Evolutionary conservation across 2,113 vertebrate genomes (phyloP).

Genomic region (Labeo catla): DNA sequence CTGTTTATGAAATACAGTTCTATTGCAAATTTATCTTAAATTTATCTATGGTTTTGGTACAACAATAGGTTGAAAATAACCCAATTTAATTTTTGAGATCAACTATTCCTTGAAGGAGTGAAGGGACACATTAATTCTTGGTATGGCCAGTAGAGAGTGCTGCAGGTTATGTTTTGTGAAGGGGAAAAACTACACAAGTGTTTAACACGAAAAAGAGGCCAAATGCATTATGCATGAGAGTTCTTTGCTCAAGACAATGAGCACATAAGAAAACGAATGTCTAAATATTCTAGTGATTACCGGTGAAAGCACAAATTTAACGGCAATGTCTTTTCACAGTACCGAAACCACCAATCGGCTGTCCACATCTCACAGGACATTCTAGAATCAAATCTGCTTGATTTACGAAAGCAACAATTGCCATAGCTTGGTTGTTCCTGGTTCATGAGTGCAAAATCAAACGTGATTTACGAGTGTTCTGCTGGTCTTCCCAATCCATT

Average conservation of each 20-base stretch:
- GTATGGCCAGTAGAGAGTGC: constrained; percentile 23
- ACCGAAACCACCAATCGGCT: neutral
- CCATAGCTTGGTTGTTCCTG: constrained; percentile 38
- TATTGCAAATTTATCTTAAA: neutral
- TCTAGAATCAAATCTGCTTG: constrained; percentile 31
- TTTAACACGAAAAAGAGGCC: neutral
- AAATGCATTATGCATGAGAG: constrained; percentile 1
- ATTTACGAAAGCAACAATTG: constrained; percentile 21
- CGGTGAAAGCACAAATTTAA: neutral
- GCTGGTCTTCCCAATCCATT: constrained; percentile 2
- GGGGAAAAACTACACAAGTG: neutral
- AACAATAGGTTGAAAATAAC: neutral
- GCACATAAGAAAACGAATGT: neutral
- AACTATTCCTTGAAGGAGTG: constrained; percentile 9
- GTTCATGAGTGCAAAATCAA: constrained; percentile 42
- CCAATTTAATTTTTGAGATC: neutral
- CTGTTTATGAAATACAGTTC: neutral
- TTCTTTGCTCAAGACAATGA: neutral
- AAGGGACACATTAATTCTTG: constrained; percentile 1
- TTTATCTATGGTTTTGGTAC: neutral
- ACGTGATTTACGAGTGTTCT: constrained; percentile 3
- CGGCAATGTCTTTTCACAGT: constrained; percentile 34
- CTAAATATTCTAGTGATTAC: neutral
- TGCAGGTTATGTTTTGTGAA: constrained; percentile 24
- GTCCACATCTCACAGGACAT: constrained; percentile 11